Evolutionary conservation across 2,888 invertebrate genomes (phyloP).

Genomic region (Lasioglossum lativentre): DNA sequence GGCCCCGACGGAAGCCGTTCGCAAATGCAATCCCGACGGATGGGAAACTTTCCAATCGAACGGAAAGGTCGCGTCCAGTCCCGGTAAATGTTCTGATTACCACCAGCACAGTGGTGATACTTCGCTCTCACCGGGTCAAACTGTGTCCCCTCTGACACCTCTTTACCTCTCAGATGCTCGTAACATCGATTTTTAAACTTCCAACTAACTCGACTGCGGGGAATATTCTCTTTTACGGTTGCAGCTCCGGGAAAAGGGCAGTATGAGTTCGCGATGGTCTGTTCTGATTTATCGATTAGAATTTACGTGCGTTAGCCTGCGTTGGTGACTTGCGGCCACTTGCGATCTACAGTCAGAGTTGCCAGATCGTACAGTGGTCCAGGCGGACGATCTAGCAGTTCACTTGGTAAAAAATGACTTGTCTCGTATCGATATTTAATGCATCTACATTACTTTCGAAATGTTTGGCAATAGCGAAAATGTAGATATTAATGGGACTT

Average conservation of each 20-base stretch:
- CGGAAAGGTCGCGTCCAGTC: conserved; percentile 34
- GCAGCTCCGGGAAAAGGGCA: neutral
- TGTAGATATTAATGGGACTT: too few relatives aligned
- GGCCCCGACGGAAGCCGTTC: conserved; percentile 19
- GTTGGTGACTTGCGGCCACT: too few relatives aligned
- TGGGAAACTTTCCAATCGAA: conserved; percentile 44
- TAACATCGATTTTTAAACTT: neutral
- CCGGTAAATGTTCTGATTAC: conserved; percentile 50
- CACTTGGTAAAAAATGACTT: too few relatives aligned
- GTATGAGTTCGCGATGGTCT: neutral
- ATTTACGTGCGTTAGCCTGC: neutral
- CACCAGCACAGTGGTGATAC: neutral
- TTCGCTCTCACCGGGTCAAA: conserved; percentile 9
- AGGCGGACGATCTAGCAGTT: too few relatives aligned
- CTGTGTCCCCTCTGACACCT: conserved; percentile 2
- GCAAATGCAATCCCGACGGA: conserved; percentile 34
- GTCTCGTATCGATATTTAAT: too few relatives aligned
- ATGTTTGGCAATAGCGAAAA: too few relatives aligned
- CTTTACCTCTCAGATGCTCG: neutral
- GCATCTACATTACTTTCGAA: too few relatives aligned
- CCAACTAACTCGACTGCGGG: neutral
- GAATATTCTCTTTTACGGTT: neutral
- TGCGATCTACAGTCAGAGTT: too few relatives aligned
- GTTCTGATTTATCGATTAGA: neutral
- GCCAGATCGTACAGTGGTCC: too few relatives aligned